Conservation (phyloP, 2,113 vertebrate species). For the Chamaetylas fuelleborni region DNA sequence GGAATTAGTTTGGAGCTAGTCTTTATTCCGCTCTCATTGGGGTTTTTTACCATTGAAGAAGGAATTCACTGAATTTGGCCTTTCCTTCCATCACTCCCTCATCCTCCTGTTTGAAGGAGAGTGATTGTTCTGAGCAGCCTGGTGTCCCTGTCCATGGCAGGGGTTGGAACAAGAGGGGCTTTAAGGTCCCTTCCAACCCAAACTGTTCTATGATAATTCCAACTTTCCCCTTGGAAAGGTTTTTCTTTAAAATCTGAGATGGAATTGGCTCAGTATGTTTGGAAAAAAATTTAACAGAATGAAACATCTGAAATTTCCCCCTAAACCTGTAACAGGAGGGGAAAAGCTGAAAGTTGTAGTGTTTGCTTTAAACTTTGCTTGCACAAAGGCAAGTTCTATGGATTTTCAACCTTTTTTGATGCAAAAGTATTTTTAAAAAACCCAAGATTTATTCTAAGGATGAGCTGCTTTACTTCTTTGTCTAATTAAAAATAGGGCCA, state of each 20-base stretch:
- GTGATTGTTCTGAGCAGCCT: not conserved
- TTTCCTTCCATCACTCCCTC: not conserved
- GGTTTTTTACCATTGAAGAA: not conserved
- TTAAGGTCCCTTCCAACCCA: not conserved
- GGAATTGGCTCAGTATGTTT: not conserved
- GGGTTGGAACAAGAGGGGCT: not conserved
- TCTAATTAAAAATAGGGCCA: not conserved
- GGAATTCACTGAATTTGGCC: not conserved
- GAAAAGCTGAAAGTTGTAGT: not conserved
- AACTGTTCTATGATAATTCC: not conserved
- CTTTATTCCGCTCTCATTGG: not conserved
- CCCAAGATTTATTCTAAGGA: not conserved
- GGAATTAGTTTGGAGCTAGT: not conserved
- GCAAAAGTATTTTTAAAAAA: not conserved
- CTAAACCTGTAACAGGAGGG: not conserved
- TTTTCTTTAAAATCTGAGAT: not conserved
- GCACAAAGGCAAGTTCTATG: not conserved
- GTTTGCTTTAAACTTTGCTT: not conserved
- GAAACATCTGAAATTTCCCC: not conserved
- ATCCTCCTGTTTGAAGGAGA: not conserved
- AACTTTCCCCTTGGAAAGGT: not conserved
- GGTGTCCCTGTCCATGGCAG: not conserved
- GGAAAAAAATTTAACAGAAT: not conserved
- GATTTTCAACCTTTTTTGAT: not conserved
- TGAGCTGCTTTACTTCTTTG: not conserved